phyloP scores from a whole-genome alignment of 2,888 invertebrate genomes.

The Gnatocerus cornutus region DNA sequence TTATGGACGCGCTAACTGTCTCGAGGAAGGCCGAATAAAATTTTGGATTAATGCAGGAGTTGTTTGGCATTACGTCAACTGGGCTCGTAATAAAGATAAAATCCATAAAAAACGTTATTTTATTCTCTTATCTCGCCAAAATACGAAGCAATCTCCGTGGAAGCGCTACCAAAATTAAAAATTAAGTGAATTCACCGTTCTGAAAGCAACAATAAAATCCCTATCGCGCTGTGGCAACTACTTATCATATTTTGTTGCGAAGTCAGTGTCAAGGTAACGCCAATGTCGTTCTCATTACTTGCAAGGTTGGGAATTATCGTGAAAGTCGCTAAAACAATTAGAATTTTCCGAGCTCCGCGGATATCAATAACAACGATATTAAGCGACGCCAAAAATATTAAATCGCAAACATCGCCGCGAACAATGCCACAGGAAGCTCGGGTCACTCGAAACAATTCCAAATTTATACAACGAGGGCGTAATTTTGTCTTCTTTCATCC shows the following conservation, averaged over 20 bases:
- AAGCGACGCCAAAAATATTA: slow-evolving; percentile 13
- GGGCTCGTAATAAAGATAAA: slow-evolving; percentile 24
- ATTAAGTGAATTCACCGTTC: slow-evolving; percentile 10
- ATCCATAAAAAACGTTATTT: slow-evolving; percentile 15
- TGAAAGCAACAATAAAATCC: slow-evolving; percentile 9
- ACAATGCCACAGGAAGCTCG: slow-evolving; percentile 13
- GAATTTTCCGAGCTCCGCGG: neutral
- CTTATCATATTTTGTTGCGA: slow-evolving; percentile 22
- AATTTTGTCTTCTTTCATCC: slow-evolving; percentile 1
- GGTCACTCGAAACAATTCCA: slow-evolving; percentile 19
- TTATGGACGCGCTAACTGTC: slow-evolving; percentile 18
- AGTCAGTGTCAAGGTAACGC: slow-evolving; percentile 51
- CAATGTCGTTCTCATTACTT: slow-evolving; percentile 37
- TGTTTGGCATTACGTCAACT: slow-evolving; percentile 10
- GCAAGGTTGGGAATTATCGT: slow-evolving; percentile 14
- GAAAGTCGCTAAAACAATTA: slow-evolving; percentile 7
- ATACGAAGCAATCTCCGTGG: neutral
- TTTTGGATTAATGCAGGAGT: slow-evolving; percentile 23
- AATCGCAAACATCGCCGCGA: slow-evolving; percentile 14
- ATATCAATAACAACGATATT: neutral
- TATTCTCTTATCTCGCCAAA: slow-evolving; percentile 19
- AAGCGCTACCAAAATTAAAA: slow-evolving; percentile 20
- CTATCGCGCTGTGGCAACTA: neutral
- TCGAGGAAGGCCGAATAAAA: slow-evolving; percentile 12
- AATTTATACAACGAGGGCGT: neutral